Percentiles rank a stretch among this genome's conserved stretches.
These are phyloP conservation scores for Acromyrmex echinatior DNA, from an alignment of 1,140 invertebrate species.

Conservation along the genomic window DNA sequence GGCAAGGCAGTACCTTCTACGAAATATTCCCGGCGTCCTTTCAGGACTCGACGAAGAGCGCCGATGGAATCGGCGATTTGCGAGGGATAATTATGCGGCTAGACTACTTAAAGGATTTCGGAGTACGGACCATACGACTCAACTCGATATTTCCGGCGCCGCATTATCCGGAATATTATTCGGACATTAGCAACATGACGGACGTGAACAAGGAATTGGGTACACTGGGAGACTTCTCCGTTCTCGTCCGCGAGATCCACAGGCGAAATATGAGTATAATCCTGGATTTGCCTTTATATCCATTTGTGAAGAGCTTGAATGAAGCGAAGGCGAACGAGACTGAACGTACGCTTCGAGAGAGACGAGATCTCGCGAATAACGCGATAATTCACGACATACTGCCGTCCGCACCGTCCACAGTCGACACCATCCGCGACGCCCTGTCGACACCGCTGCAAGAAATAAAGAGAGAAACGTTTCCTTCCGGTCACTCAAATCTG, in stretches of 20 bases:
- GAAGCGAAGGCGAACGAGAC: slow-evolving; percentile 59
- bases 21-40: slow-evolving; percentile 94
- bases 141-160: slow-evolving; percentile 91
- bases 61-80: slow-evolving; percentile 92
- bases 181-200: slow-evolving; percentile 89
- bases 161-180: slow-evolving; percentile 91
- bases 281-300: slow-evolving; percentile 91
- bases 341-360: slow-evolving; percentile 59
- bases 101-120: slow-evolving; percentile 90
- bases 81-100: slow-evolving; percentile 89
- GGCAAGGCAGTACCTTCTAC: slow-evolving; percentile 93
- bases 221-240: slow-evolving; percentile 88
- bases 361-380: slow-evolving; percentile 14
- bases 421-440: slow-evolving; percentile 71
- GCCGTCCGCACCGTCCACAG: slow-evolving; percentile 55
- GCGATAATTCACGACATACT: not conserved
- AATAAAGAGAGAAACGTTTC: not conserved
- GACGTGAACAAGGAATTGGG: slow-evolving; percentile 90
- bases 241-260: slow-evolving; percentile 89
- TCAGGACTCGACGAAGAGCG: slow-evolving; percentile 90
- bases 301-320: slow-evolving; percentile 86
- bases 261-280: slow-evolving; percentile 90
- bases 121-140: slow-evolving; percentile 89
- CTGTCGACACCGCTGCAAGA: slow-evolving; percentile 56
- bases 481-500: slow-evolving; percentile 86